Evolutionary conservation across 2,797 vertebrate genomes (phyloP).

Genomic region (Melanitta fusca): DNA sequence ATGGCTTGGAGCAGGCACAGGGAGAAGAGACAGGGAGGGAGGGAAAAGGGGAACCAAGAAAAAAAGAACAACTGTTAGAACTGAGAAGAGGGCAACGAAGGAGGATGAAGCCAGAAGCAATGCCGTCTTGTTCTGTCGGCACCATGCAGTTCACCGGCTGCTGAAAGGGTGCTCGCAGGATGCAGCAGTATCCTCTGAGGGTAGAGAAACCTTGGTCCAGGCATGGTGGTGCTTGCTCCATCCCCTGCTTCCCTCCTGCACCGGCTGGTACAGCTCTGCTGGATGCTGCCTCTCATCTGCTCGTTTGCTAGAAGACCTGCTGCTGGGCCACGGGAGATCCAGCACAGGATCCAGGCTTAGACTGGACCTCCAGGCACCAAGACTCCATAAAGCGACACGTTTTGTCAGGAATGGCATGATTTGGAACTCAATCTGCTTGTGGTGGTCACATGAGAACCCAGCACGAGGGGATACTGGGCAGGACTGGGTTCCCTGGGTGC

Average conservation of each 20-base stretch:
- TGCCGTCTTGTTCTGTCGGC: not conserved
- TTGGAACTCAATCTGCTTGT: not conserved
- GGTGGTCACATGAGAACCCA: not conserved
- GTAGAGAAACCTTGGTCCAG: not conserved
- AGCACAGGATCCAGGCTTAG: not conserved
- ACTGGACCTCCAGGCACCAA: not conserved
- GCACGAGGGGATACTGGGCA: not conserved
- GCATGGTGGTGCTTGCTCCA: not conserved
- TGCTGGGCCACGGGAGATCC: not conserved
- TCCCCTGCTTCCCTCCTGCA: not conserved
- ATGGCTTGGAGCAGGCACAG: constrained; percentile 9
- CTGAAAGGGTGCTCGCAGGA: not conserved
- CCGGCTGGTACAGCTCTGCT: not conserved
- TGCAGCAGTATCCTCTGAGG: fast-evolving
- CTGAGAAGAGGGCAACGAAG: not conserved
- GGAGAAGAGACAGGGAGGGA: constrained; percentile 28
- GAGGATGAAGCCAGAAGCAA: not conserved
- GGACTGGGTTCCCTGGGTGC: not conserved
- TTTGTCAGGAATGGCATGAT: not conserved
- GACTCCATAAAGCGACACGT: not conserved
- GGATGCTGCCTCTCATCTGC: not conserved
- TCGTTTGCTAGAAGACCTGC: not conserved
- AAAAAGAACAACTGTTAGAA: not conserved
- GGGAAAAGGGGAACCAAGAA: not conserved
- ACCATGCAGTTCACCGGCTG: not conserved